phyloP scores from a whole-genome alignment of 2,888 invertebrate genomes.

The Pseudococcus jackbeardsleyi region DNA sequence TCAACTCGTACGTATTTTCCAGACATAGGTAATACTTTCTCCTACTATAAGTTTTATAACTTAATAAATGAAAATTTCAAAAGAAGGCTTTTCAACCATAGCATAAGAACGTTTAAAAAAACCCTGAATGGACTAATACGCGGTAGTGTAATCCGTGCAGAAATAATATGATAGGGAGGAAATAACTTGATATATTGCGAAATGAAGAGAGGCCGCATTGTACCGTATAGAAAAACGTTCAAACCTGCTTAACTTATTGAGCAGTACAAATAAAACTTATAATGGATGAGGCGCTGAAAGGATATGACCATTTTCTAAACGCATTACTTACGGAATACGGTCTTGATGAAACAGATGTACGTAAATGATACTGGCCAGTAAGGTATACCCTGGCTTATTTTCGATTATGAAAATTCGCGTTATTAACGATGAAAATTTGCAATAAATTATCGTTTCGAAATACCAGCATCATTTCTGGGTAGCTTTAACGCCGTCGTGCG shows the following conservation, averaged over 20 bases:
- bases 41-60: not conserved
- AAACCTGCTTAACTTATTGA: conserved; percentile 6
- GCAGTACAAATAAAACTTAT: conserved; percentile 2
- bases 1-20: not conserved
- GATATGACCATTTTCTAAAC: conserved; percentile 10
- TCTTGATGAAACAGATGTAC: conserved; percentile 10
- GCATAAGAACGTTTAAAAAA: conserved; percentile 40
- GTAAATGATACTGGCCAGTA: not conserved
- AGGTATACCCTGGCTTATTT: not conserved
- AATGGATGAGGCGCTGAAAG: conserved; percentile 10
- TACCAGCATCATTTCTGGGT: not conserved
- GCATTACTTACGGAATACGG: not conserved
- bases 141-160: conserved; percentile 42
- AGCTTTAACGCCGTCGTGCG: not conserved
- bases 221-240: conserved; percentile 9
- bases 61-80: conserved; percentile 60
- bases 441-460: not conserved
- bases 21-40: not conserved
- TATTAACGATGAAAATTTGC: not conserved
- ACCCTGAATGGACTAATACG: conserved; percentile 35
- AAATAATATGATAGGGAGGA: conserved; percentile 46
- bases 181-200: conserved; percentile 2
- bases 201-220: not conserved
- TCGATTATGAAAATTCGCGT: not conserved
- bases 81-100: conserved; percentile 44